Evolutionary conservation across 2,113 vertebrate genomes (phyloP).

Genomic region (Gallinago paraguaiae): DNA sequence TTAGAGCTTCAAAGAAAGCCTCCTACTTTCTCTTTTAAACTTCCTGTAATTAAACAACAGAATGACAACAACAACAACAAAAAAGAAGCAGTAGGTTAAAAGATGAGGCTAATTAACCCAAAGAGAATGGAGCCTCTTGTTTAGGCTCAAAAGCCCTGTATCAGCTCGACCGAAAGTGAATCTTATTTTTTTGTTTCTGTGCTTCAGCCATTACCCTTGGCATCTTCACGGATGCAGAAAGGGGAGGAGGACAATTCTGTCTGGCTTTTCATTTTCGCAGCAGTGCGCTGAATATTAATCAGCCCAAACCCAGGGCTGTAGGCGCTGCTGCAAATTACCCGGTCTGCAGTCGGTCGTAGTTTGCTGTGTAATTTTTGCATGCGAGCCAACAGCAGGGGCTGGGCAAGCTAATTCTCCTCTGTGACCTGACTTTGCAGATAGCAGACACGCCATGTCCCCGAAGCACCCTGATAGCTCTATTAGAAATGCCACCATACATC

Average conservation of each 20-base stretch:
- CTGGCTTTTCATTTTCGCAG: slow-evolving; percentile 9
- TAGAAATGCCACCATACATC: neutral
- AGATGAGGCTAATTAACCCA: neutral
- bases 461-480: neutral
- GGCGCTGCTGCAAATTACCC: neutral
- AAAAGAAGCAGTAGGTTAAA: neutral
- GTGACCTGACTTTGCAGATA: neutral
- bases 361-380: neutral
- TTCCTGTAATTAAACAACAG: neutral
- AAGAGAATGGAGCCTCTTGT: neutral
- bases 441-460: neutral
- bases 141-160: neutral
- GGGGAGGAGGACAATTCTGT: neutral
- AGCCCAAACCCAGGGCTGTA: neutral
- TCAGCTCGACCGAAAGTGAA: neutral
- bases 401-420: fast-evolving
- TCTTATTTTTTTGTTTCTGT: neutral
- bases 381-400: neutral
- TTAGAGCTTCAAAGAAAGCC: neutral
- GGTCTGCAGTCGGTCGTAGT: neutral
- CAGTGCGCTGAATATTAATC: slow-evolving; percentile 40
- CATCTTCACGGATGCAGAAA: neutral
- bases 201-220: neutral
- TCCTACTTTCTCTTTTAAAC: neutral
- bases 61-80: neutral